These are phyloP conservation scores for Pseudolycoriella hygida DNA, from an alignment of 2,888 invertebrate species.

Conservation along the genomic window DNA sequence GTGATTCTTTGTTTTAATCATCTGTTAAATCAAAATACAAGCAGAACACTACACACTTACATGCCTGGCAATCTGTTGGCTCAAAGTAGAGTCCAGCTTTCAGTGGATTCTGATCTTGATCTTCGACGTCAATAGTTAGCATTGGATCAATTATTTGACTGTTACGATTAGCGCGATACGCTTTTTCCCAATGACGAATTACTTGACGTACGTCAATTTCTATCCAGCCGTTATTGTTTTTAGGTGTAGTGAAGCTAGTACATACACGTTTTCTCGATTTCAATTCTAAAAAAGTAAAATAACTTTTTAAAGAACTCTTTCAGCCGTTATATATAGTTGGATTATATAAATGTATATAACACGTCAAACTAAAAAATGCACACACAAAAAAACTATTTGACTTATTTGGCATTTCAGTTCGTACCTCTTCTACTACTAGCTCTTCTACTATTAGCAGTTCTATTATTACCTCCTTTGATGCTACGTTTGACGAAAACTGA, in stretches of 20 bases:
- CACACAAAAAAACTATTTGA: not conserved
- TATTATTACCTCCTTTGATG: constrained; percentile 6
- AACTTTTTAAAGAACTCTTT: not conserved
- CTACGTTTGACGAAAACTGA: constrained; percentile 2
- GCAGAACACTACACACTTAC: constrained; percentile 7
- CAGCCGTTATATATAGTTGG: not conserved
- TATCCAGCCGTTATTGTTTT: constrained; percentile 2
- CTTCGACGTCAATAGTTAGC: constrained; percentile 6
- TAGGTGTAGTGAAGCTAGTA: not conserved
- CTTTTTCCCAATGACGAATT: constrained; percentile 6
- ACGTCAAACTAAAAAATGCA: not conserved
- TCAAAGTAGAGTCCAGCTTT: constrained; percentile 6
- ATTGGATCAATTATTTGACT: not conserved
- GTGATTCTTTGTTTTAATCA: not conserved
- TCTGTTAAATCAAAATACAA: not conserved
- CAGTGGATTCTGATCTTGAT: constrained; percentile 4
- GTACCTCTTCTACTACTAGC: constrained; percentile 5
- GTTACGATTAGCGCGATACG: not conserved
- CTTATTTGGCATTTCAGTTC: not conserved
- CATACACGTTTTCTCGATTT: constrained; percentile 4
- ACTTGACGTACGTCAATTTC: constrained; percentile 4
- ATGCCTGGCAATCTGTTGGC: constrained; percentile 7
- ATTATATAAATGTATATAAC: not conserved
- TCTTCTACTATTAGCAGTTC: not conserved
- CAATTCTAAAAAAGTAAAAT: not conserved